phyloP scores from a whole-genome alignment of 64 coral and sea anemone genomes.

The Pachyseris speciosa region DNA sequence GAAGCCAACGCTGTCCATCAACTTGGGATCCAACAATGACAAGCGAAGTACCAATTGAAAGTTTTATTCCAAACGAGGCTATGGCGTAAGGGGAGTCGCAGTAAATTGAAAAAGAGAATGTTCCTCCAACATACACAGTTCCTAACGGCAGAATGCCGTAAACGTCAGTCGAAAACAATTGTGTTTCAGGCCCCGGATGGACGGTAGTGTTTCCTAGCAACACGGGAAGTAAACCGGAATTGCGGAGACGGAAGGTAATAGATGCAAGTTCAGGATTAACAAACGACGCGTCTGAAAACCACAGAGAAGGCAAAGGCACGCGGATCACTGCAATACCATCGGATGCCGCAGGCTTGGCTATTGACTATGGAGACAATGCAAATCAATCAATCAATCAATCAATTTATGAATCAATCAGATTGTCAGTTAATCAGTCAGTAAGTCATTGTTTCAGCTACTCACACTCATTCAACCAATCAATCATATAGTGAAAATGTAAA shows the following conservation, averaged over 20 bases:
- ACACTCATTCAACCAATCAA: background rate
- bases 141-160: slow-evolving; percentile 54
- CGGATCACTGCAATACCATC: background rate
- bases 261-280: slow-evolving; percentile 29
- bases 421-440: background rate
- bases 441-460: too few relatives aligned
- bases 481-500: too few relatives aligned
- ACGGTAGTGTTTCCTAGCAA: slow-evolving; percentile 37
- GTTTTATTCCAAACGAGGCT: slow-evolving; percentile 48
- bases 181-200: slow-evolving; percentile 24
- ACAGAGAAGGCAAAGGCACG: slow-evolving; percentile 39
- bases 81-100: slow-evolving; percentile 48
- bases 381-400: background rate
- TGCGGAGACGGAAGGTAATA: slow-evolving; percentile 38
- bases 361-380: background rate
- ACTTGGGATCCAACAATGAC: slow-evolving; percentile 3
- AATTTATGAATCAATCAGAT: background rate
- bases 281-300: slow-evolving; percentile 19
- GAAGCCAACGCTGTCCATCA: slow-evolving; percentile 30
- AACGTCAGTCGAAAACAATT: slow-evolving; percentile 45
- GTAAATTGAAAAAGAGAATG: slow-evolving; percentile 53
- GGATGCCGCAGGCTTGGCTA: background rate
- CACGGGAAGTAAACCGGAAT: slow-evolving; percentile 16
- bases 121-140: slow-evolving; percentile 22
- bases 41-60: slow-evolving; percentile 50